A percentile compares a stretch with the other conserved stretches of the same genome.
Conservation (phyloP, 2,113 vertebrate species). For the Promerops cafer region DNA sequence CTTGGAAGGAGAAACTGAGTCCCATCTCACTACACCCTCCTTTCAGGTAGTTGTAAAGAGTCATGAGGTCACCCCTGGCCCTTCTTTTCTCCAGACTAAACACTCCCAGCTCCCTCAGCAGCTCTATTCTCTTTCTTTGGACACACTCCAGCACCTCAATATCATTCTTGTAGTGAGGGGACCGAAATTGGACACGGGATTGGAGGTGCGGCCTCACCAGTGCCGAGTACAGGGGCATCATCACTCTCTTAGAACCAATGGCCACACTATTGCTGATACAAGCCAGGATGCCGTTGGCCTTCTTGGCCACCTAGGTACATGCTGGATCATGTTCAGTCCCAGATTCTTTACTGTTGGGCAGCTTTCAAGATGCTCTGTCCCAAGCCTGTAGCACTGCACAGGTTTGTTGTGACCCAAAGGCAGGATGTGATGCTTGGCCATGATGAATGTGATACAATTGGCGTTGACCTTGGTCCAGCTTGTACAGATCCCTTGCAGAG, state of each 20-base stretch:
- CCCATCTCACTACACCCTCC: not conserved
- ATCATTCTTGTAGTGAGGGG: not conserved
- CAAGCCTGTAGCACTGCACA: not conserved
- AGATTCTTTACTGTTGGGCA: not conserved
- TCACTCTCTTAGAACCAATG: not conserved
- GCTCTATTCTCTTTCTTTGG: not conserved
- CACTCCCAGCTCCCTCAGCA: not conserved
- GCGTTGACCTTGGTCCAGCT: not conserved
- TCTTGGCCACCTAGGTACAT: not conserved
- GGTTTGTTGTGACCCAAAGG: not conserved
- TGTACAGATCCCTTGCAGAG: not conserved
- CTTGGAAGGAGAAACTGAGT: not conserved
- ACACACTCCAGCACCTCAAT: not conserved
- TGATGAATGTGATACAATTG: not conserved
- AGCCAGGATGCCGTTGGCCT: not conserved
- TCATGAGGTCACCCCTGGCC: not conserved
- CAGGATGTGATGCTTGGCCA: not conserved
- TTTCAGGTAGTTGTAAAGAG: not conserved
- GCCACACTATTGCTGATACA: not conserved
- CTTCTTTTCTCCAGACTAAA: not conserved
- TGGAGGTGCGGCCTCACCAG: not conserved
- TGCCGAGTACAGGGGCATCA: rapidly evolving
- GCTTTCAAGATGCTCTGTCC: not conserved
- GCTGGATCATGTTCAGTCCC: too few species aligned
- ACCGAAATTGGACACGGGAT: not conserved